These are phyloP conservation scores for Varroa destructor DNA, from an alignment of 1,140 invertebrate species.

Conservation along the genomic window DNA sequence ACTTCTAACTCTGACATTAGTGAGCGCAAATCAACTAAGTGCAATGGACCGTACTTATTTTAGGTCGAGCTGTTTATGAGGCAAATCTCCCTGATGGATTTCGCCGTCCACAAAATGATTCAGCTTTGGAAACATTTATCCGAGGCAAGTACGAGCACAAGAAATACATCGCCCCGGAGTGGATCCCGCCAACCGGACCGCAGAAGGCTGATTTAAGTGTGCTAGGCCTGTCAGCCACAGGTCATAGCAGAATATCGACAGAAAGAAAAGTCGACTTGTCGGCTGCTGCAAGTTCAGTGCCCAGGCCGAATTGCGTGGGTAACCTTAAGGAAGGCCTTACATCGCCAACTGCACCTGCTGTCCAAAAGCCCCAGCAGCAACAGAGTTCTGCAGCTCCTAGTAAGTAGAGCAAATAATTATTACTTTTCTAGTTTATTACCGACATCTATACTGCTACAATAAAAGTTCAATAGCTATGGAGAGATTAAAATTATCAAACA, in stretches of 20 bases:
- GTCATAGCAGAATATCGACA: not conserved
- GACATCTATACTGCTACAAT: no score
- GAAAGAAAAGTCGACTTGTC: constrained; percentile 5
- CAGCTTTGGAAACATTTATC: constrained; percentile 82
- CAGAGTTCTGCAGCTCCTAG: not conserved
- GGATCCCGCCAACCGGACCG: constrained; percentile 69
- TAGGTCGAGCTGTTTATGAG: constrained; percentile 85
- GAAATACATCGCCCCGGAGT: constrained; percentile 92
- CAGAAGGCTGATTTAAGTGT: constrained; percentile 43
- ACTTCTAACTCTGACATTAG: no score
- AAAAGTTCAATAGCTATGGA: no score
- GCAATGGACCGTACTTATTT: no score
- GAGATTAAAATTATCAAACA: no score
- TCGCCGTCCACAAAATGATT: constrained; percentile 81
- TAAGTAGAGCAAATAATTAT: no score
- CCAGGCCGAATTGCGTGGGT: not conserved
- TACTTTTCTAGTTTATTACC: no score
- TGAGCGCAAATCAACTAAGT: no score
- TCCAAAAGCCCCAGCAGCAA: not conserved
- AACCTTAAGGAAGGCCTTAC: constrained; percentile 20
- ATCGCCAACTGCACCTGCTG: not conserved
- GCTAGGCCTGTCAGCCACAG: not conserved
- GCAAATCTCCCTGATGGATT: constrained; percentile 90
- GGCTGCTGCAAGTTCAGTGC: not conserved
- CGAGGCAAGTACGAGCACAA: constrained; percentile 95